Conservation (phyloP, 1,140 invertebrate genomes). For the Eurosta solidaginis region DNA sequence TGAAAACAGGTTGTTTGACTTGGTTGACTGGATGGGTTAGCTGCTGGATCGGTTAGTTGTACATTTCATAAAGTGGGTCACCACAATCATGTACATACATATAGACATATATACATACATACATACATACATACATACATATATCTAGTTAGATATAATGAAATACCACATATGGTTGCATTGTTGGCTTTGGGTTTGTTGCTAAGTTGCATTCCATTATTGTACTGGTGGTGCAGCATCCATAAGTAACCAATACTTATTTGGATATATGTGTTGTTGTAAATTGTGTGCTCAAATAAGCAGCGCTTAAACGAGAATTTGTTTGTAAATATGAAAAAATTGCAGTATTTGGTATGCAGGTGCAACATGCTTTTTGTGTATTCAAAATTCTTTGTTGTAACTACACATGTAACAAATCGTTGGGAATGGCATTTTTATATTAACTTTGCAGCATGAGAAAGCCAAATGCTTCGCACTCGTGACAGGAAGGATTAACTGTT, state of each 20-base stretch:
- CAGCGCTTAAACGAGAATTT: no score
- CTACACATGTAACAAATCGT: no score
- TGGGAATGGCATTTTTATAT: no score
- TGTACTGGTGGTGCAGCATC: background rate
- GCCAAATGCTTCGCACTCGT: no score
- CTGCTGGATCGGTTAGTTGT: background rate
- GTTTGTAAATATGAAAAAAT: background rate
- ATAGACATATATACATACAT: background rate
- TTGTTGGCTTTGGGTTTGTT: background rate
- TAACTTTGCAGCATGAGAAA: no score
- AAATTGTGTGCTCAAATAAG: no score
- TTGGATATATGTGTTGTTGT: background rate
- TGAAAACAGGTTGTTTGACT: constrained; percentile 20
- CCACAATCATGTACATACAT: background rate
- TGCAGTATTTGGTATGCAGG: background rate
- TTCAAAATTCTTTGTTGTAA: background rate
- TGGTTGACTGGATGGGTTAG: no score
- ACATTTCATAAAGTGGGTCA: background rate
- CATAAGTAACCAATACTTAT: background rate
- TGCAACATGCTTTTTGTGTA: background rate
- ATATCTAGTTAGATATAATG: background rate
- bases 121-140: background rate
- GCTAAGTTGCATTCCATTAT: background rate
- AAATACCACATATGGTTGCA: background rate
- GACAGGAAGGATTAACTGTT: no score